Base-by-base conservation (phyloP, 2,888 invertebrate genomes). In the Papilio demoleus region DNA sequence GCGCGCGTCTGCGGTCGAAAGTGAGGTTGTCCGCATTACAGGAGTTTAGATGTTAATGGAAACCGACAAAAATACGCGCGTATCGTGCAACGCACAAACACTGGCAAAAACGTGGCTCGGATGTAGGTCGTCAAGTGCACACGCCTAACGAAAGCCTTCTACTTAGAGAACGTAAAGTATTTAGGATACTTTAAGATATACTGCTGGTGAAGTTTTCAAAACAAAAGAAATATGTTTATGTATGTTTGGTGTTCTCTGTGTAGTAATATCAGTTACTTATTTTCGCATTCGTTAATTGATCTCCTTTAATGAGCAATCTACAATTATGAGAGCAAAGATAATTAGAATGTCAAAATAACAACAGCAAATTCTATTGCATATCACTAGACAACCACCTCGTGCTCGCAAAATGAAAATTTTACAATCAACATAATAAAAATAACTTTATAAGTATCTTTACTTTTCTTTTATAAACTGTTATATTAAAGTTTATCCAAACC, bases 51-150 rank as follows among this genome's bases (percentile, higher is more conserved):
- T 86, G 84, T 86, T 84, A 81, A 86, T 88, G 88, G 89, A 88
- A 90, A 89, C 84, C 78, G 78, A 82, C 83, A 84, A 85, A 88
- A 87, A 87, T 83, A 78, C 66, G 64, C 77, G 77, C 77, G 78
- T 76, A 75, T 76, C 73, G 79, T 75, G 75, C 74, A 77, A 74
- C 79, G 80, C 82, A 81, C 81, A 40, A 75, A 80, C 78, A 74
- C 77, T 76, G 79, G 82, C 85, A 87, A 90, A 90, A 90, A 88
- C 90, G 88, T 90, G 88, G 82, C 77, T 75, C 75, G 73, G 77
- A 90, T 88, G 84, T 91, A 86, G 90, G 91, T 90, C 89, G 85
- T 80, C 90, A 88, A 87, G 88, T 90, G 90, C 85, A 84, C 81
- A 81, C 64, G 38, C 58, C 79, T 79, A 77, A 72, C 73, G 56